These are phyloP conservation scores for Saccopteryx bilineata DNA, from an alignment of 2,113 vertebrate species.

Conservation along the genomic window DNA sequence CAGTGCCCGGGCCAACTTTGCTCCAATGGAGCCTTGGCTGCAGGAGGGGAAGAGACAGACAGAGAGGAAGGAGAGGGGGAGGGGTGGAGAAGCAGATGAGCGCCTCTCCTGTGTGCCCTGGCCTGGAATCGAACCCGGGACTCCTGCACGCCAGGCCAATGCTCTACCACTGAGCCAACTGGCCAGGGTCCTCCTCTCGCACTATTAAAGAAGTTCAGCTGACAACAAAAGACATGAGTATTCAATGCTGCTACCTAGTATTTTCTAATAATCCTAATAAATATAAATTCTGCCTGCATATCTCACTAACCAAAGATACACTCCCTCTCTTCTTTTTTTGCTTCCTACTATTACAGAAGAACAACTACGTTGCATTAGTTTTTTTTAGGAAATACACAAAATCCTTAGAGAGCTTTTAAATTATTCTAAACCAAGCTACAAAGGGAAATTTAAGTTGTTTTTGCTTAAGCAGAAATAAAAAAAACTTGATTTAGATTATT, in stretches of 20 bases:
- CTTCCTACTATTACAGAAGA: background rate
- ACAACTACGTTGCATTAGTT: background rate
- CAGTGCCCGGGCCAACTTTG: no score
- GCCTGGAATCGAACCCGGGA: no score
- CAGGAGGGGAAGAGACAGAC: no score
- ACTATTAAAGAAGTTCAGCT: constrained; percentile 42
- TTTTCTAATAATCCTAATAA: constrained; percentile 46
- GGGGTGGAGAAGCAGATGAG: no score
- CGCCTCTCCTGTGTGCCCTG: no score
- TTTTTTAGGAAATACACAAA: constrained; percentile 53
- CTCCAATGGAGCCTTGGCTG: no score
- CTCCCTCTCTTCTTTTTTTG: background rate
- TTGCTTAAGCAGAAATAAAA: constrained; percentile 7
- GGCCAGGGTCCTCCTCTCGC: background rate
- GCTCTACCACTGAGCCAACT: no score
- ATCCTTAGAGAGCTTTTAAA: constrained; percentile 56
- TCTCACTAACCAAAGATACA: background rate
- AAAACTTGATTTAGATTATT: constrained; percentile 49
- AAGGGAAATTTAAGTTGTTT: constrained; percentile 65
- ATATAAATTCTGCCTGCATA: constrained; percentile 3
- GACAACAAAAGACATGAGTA: constrained; percentile 43
- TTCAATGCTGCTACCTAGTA: background rate
- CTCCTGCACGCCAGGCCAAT: no score
- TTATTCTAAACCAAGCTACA: constrained; percentile 65
- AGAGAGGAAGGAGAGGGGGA: no score